Percentiles rank a stretch among this genome's conserved stretches.
These are phyloP conservation scores for Dione juno DNA, from an alignment of 2,888 invertebrate genomes.

Conservation along the genomic window DNA sequence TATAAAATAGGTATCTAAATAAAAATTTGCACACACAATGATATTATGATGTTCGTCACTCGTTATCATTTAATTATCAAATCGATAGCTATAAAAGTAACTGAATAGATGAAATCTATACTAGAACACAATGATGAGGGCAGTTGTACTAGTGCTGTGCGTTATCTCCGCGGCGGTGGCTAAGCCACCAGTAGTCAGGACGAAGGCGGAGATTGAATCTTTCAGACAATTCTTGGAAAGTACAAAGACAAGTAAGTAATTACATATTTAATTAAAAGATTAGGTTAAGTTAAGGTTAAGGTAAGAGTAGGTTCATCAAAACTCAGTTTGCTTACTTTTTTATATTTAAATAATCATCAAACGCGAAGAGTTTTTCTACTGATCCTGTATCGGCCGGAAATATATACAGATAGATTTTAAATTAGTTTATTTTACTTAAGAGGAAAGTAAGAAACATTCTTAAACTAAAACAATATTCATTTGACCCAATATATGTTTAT, in stretches of 20 bases:
- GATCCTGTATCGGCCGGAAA: too few relatives aligned
- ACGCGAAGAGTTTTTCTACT: too few relatives aligned
- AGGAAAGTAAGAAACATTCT: too few relatives aligned
- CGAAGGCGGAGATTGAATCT: conserved; percentile 63
- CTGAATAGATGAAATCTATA: background rate
- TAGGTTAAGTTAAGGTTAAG: too few relatives aligned
- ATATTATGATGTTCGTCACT: background rate
- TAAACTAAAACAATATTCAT: too few relatives aligned
- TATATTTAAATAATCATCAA: too few relatives aligned
- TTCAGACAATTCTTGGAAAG: conserved; percentile 68
- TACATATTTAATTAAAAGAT: too few relatives aligned
- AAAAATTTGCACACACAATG: background rate
- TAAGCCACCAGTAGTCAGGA: conserved; percentile 60
- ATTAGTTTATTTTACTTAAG: too few relatives aligned
- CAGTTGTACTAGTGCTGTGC: conserved; percentile 51
- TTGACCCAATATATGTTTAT: too few relatives aligned
- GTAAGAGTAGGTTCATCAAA: too few relatives aligned
- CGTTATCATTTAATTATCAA: conserved; percentile 23
- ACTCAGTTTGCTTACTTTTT: too few relatives aligned
- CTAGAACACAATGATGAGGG: conserved; percentile 58
- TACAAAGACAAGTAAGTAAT: conserved; percentile 60
- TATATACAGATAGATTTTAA: too few relatives aligned
- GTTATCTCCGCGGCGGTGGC: conserved; percentile 56
- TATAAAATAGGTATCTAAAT: background rate
- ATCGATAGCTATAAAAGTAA: conserved; percentile 40